Percentiles rank a stretch among this genome's conserved stretches.
These are phyloP conservation scores for Pangasius sanitwongsei DNA, from an alignment of 2,797 vertebrate species.

Conservation along the genomic window DNA sequence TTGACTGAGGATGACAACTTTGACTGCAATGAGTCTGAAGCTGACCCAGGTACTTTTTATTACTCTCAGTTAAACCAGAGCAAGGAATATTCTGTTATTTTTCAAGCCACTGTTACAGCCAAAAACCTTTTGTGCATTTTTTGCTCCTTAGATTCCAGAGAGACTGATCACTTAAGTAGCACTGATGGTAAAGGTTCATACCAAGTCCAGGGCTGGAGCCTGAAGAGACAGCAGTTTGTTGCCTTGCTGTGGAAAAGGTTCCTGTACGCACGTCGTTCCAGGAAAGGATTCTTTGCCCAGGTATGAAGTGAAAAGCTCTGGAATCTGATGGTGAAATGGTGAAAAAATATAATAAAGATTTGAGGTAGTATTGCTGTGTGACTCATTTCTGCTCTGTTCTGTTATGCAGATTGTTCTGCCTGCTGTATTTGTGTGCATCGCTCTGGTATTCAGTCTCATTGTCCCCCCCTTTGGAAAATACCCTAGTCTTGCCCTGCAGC, in stretches of 20 bases:
- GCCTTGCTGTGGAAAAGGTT: conserved; percentile 95
- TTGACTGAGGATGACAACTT: conserved; percentile 91
- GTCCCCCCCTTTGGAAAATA: conserved; percentile 98
- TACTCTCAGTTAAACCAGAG: background rate
- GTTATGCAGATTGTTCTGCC: conserved; percentile 91
- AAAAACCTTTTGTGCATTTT: background rate
- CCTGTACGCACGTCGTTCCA: conserved; percentile 90
- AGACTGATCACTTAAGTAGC: conserved; percentile 92
- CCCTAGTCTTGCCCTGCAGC: conserved; percentile 89
- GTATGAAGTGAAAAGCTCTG: conserved; percentile 67
- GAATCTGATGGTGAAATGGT: background rate
- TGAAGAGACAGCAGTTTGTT: conserved; percentile 92
- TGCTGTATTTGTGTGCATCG: conserved; percentile 96
- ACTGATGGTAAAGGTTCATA: conserved; percentile 94
- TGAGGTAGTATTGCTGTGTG: background rate
- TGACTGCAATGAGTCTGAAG: conserved; percentile 93
- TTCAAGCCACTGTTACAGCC: background rate
- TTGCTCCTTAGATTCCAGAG: conserved; percentile 83
- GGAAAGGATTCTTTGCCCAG: conserved; percentile 98
- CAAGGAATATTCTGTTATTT: background rate
- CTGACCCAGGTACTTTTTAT: conserved; percentile 83
- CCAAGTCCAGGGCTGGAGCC: conserved; percentile 93
- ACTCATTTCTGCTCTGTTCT: conserved; percentile 17
- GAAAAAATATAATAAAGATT: background rate
- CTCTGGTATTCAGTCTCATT: conserved; percentile 94